These are phyloP conservation scores for Dysdera silvatica DNA, from an alignment of 1,140 invertebrate genomes.

Conservation along the genomic window DNA sequence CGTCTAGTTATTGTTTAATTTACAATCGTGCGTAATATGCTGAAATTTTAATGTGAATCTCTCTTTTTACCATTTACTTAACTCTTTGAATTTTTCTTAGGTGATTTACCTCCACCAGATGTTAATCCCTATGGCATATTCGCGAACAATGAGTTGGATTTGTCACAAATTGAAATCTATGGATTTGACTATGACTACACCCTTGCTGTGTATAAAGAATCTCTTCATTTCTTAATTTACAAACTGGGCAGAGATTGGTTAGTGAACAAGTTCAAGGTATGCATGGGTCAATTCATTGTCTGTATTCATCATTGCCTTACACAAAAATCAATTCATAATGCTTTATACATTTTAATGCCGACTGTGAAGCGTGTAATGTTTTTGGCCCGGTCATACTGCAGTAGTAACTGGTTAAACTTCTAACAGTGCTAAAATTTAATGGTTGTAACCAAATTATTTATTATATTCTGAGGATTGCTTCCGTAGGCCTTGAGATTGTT, in stretches of 20 bases:
- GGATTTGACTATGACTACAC: slow-evolving; percentile 99
- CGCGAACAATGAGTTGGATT: slow-evolving; percentile 91
- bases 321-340: neutral
- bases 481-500: too few species aligned
- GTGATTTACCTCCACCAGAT: slow-evolving; percentile 59
- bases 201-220: slow-evolving; percentile 85
- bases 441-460: too few species aligned
- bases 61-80: neutral
- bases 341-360: neutral
- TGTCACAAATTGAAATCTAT: slow-evolving; percentile 86
- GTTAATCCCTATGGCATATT: slow-evolving; percentile 80
- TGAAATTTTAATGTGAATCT: neutral
- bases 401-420: too few species aligned
- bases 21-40: neutral
- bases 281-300: neutral
- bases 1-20: too few species aligned
- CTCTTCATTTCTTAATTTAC: slow-evolving; percentile 84
- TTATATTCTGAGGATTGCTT: too few species aligned
- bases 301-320: neutral
- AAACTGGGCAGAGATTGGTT: slow-evolving; percentile 79
- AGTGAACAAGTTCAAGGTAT: slow-evolving; percentile 79
- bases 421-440: too few species aligned
- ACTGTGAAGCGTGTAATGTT: too few species aligned
- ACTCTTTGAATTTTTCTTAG: slow-evolving; percentile 12
- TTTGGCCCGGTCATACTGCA: too few species aligned